Evolutionary conservation across 2,797 vertebrate species (phyloP), one percentile per base, ranked within the genome.

Genomic region (Triplophysa bombifrons): DNA sequence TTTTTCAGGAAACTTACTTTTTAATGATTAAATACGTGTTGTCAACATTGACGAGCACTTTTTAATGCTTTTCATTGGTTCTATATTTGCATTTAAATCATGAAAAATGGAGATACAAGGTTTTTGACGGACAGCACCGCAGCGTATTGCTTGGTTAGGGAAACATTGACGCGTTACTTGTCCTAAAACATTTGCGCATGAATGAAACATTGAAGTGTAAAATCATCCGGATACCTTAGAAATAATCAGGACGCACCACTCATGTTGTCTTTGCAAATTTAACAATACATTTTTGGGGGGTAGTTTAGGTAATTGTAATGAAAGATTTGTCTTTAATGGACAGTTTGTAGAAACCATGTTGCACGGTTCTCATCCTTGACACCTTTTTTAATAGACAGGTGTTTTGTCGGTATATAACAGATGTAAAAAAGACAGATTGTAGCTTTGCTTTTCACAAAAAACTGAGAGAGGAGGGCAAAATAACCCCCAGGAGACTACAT

Each of bases 321-420:
- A 38, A 38, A 38, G 34, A 38, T 38, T 38, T 38, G 34, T 7
- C 34, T 38, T 38, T 38, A 38, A 38, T 38, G 34, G 34, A 38
- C 34, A 7, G 34, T 38, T 46, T 10, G 2, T 86, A 90, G 75
- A 79, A 84, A 83, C 85, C 82, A 64, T 68, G 61, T 27, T 55
- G 67, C 46, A 82, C 83, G 81, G 83, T 83, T 85, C 86, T 84
- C 72, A 46, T 20, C 85, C 81, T 82, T 84, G 60, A 0, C 17
- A 17, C 4, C 50, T 17, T 51, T 17, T 17, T 27, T 8, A 30
- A 63, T 17, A 27, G 48, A 50, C 61, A 17, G 11, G 3, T 38
- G 14, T 44, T 58, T 72, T 44, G 70, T 72, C 20, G 46, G 34
- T 25, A 34, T 72, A 20, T 56, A 58, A 27, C 53, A 58, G 20